Conservation (phyloP, 2,797 vertebrate genomes). For the Argentina silus region DNA sequence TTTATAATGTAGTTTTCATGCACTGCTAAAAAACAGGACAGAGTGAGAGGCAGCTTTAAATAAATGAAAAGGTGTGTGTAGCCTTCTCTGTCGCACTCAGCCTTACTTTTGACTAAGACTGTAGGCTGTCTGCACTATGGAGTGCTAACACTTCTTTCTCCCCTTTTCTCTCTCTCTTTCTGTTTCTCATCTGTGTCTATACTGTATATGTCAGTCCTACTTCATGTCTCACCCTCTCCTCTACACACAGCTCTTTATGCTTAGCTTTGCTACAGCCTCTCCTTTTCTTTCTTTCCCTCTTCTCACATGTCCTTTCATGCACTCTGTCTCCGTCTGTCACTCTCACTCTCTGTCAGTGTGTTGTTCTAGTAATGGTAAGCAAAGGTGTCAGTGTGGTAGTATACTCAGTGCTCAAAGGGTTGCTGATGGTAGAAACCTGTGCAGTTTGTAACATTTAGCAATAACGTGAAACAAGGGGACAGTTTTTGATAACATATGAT, state of each 20-base stretch:
- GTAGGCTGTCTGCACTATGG: constrained; percentile 71
- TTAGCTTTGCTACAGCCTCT: constrained; percentile 56
- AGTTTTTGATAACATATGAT: constrained; percentile 81
- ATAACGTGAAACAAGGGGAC: constrained; percentile 93
- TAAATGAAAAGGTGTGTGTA: constrained; percentile 56
- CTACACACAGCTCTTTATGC: constrained; percentile 46
- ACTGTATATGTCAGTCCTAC: constrained; percentile 33
- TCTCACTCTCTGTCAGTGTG: constrained; percentile 61
- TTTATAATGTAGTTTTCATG: constrained; percentile 84
- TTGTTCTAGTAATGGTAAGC: constrained; percentile 80
- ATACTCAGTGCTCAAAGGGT: constrained; percentile 89
- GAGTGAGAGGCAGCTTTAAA: constrained; percentile 88
- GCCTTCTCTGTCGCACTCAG: constrained; percentile 73
- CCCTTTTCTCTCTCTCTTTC: constrained; percentile 12
- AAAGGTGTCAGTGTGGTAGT: constrained; percentile 82
- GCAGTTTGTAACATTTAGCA: constrained; percentile 99
- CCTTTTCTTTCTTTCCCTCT: constrained; percentile 16
- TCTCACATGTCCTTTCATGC: not conserved
- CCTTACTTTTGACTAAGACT: constrained; percentile 71
- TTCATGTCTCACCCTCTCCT: constrained; percentile 30
- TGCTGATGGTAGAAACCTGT: constrained; percentile 90
- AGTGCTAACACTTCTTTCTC: constrained; percentile 52
- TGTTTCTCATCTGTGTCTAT: constrained; percentile 18
- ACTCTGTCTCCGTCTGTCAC: not conserved
- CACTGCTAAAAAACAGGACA: constrained; percentile 84